Evolutionary conservation across 2,888 invertebrate genomes (phyloP).

Genomic region (Ctena decussata): DNA sequence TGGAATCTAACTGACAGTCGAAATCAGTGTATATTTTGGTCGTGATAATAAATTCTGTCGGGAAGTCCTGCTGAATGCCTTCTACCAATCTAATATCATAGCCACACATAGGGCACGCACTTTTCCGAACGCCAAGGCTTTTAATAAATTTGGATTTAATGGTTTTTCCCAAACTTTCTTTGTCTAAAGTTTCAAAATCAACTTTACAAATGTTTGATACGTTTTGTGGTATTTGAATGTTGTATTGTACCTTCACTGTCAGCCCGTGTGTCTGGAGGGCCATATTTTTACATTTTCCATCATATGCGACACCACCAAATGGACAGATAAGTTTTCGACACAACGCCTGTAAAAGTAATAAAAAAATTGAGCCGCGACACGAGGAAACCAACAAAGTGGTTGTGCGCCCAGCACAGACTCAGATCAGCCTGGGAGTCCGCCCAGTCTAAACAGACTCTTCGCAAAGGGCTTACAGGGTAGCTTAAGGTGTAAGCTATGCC

Average conservation of each 20-base stretch:
- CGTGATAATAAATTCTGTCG: neutral
- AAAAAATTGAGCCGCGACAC: too few relatives aligned
- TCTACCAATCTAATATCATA: neutral
- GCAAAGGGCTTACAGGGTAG: too few relatives aligned
- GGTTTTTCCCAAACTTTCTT: neutral
- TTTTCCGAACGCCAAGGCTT: neutral
- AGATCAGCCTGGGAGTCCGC: too few relatives aligned
- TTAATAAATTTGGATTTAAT: neutral
- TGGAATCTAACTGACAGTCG: neutral
- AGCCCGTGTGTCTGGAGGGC: neutral
- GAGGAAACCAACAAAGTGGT: too few relatives aligned
- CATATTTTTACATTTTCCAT: neutral
- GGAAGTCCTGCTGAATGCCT: neutral
- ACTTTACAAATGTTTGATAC: too few relatives aligned
- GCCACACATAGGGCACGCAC: neutral
- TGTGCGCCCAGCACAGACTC: too few relatives aligned
- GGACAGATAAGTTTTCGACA: neutral
- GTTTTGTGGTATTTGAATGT: neutral
- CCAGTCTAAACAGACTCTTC: too few relatives aligned
- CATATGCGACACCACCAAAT: neutral
- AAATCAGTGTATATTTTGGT: neutral
- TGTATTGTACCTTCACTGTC: neutral
- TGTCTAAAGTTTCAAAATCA: neutral
- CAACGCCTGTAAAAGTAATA: neutral
- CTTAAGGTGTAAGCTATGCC: too few relatives aligned